Evolutionary conservation across 2,888 invertebrate genomes (phyloP).

Genomic region (Eupithecia pulchellata): DNA sequence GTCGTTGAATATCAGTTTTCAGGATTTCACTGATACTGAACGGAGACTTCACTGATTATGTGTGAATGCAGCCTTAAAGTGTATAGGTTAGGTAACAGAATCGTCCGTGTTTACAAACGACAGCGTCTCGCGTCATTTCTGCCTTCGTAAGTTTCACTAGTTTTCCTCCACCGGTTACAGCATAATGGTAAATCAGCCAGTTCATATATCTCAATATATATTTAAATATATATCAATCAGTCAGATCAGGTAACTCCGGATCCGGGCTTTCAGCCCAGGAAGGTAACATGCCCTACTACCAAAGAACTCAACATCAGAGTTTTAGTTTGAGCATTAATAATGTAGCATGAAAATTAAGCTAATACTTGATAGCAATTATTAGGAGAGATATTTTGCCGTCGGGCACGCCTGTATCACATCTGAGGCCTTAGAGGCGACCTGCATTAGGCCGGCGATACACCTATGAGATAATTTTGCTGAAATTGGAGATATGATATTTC

Average conservation of each 20-base stretch:
- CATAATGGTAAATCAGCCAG: neutral
- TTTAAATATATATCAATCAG: no score
- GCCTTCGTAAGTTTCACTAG: conserved; percentile 31
- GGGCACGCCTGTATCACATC: neutral
- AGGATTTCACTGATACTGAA: no score
- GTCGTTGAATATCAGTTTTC: no score
- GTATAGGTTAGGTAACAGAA: neutral
- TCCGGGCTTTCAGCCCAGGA: neutral
- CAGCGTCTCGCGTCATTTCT: conserved; percentile 16
- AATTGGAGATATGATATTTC: neutral
- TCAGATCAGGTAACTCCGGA: neutral
- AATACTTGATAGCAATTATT: neutral
- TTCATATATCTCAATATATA: no score
- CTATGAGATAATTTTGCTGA: neutral
- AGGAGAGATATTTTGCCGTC: neutral
- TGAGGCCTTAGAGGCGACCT: neutral
- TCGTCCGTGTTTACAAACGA: conserved; percentile 16
- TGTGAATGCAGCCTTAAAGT: no score
- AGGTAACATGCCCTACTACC: neutral
- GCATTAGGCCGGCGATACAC: neutral
- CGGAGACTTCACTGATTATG: no score
- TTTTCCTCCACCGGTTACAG: conserved; percentile 32
- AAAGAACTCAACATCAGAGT: neutral
- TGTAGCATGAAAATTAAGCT: neutral
- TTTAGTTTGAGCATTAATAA: neutral